phyloP scores from a whole-genome alignment of 1,140 invertebrate genomes.

The Acromyrmex heyeri region DNA sequence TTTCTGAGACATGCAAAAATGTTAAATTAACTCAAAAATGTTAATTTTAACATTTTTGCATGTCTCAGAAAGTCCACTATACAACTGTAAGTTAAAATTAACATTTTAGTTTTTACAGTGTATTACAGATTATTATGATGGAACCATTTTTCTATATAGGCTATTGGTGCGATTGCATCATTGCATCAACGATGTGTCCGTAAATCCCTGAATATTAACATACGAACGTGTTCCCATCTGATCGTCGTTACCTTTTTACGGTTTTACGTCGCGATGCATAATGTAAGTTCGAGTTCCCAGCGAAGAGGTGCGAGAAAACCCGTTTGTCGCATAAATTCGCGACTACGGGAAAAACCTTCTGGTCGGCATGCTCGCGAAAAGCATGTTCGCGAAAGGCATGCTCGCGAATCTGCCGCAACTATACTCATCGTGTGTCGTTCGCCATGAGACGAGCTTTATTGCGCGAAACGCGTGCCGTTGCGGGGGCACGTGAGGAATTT shows the following conservation, averaged over 20 bases:
- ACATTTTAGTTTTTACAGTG: no score
- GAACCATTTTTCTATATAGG: neutral
- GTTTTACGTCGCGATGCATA: slow-evolving; percentile 19
- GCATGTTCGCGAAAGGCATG: neutral
- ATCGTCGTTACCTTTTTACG: slow-evolving; percentile 40
- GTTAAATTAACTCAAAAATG: no score
- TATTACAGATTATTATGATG: neutral
- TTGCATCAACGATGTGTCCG: neutral
- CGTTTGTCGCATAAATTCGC: slow-evolving; percentile 45
- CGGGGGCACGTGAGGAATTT: slow-evolving; percentile 26
- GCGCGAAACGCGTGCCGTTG: slow-evolving; percentile 3
- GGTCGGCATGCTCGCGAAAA: slow-evolving; percentile 28
- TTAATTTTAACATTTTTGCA: no score
- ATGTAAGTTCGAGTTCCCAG: slow-evolving; percentile 22
- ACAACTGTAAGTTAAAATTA: no score
- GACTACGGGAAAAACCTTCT: slow-evolving; percentile 34
- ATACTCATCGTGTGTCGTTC: slow-evolving; percentile 15
- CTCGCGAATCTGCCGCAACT: slow-evolving; percentile 12
- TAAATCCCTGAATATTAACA: slow-evolving; percentile 39
- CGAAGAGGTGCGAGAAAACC: slow-evolving; percentile 20
- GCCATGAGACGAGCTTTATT: neutral
- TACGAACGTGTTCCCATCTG: slow-evolving; percentile 6
- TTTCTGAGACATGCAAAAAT: no score
- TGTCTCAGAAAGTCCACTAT: no score
- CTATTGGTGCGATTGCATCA: neutral